Evolutionary conservation across 2,113 vertebrate genomes (phyloP).

Genomic region (Ranitomeya imitator): DNA sequence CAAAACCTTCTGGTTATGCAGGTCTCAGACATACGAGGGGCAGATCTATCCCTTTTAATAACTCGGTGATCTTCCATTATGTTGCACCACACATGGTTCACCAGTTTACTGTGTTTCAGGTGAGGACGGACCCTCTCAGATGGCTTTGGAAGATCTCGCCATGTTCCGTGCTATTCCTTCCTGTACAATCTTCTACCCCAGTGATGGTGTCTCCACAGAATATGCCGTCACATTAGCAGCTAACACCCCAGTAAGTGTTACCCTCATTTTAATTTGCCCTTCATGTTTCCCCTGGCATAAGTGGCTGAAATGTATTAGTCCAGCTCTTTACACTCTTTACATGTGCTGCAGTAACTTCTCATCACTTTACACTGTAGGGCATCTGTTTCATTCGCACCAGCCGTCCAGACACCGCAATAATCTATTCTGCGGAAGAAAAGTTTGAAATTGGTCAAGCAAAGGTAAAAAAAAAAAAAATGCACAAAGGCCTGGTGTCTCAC

Average conservation of each 20-base stretch:
- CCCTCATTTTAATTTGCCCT: neutral
- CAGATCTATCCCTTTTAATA: too few species aligned
- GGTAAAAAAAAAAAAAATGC: slow-evolving; percentile 63
- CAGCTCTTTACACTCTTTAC: too few species aligned
- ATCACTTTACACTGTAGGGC: slow-evolving; percentile 66
- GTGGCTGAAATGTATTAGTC: too few species aligned
- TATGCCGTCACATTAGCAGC: slow-evolving; percentile 78
- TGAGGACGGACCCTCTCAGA: slow-evolving; percentile 85
- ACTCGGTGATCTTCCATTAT: too few species aligned
- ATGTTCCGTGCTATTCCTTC: slow-evolving; percentile 86
- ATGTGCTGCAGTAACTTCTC: too few species aligned
- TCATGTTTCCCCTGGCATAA: too few species aligned
- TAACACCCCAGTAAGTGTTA: slow-evolving; percentile 74
- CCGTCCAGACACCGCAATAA: slow-evolving; percentile 73
- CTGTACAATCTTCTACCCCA: slow-evolving; percentile 86
- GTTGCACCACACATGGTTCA: too few species aligned
- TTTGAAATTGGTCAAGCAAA: slow-evolving; percentile 83
- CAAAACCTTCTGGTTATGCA: too few species aligned
- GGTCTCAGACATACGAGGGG: too few species aligned
- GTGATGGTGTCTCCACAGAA: slow-evolving; percentile 81
- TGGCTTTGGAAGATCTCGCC: slow-evolving; percentile 86
- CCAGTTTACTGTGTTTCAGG: slow-evolving; percentile 64
- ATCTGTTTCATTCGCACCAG: slow-evolving; percentile 85
- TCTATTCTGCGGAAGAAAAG: slow-evolving; percentile 79
- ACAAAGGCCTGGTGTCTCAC: neutral